These are phyloP conservation scores for Campoletis raptor DNA, from an alignment of 2,888 invertebrate genomes.

Conservation along the genomic window DNA sequence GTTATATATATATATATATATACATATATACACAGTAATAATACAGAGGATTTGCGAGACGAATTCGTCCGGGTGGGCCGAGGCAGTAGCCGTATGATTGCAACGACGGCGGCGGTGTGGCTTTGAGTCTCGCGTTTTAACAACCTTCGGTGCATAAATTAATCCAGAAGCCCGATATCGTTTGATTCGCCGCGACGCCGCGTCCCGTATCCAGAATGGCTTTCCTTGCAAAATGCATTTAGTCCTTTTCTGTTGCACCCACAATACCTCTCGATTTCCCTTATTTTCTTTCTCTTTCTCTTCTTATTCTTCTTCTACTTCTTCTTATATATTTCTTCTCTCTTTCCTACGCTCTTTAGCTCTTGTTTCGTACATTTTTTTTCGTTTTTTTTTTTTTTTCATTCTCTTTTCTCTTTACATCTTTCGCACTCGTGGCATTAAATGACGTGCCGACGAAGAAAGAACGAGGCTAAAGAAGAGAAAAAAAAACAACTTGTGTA, in stretches of 20 bases:
- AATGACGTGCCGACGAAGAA: slow-evolving; percentile 47
- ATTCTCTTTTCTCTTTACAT: slow-evolving; percentile 32
- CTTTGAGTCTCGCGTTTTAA: slow-evolving; percentile 85
- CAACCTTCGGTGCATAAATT: slow-evolving; percentile 84
- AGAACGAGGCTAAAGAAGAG: slow-evolving; percentile 19
- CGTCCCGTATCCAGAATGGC: slow-evolving; percentile 49
- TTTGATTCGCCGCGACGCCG: slow-evolving; percentile 83
- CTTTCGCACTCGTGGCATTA: slow-evolving; percentile 39
- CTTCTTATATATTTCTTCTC: neutral
- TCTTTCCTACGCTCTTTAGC: slow-evolving; percentile 35
- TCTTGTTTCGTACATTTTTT: slow-evolving; percentile 4
- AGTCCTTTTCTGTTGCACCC: slow-evolving; percentile 67
- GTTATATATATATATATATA: no score
- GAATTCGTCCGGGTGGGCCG: slow-evolving; percentile 80
- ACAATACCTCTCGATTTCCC: slow-evolving; percentile 60
- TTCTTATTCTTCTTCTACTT: neutral
- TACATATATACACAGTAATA: slow-evolving; percentile 43
- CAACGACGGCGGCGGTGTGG: slow-evolving; percentile 77
- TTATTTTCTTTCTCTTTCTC: slow-evolving; percentile 48
- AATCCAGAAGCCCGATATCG: slow-evolving; percentile 84
- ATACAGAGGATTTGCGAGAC: slow-evolving; percentile 74
- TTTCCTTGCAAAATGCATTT: slow-evolving; percentile 39
- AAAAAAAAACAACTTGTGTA: slow-evolving; percentile 62
- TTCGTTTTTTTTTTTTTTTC: slow-evolving; percentile 8
- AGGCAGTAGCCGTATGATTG: slow-evolving; percentile 81